These are phyloP conservation scores for Agrotis ipsilon DNA, from an alignment of 2,888 invertebrate genomes.

Conservation along the genomic window DNA sequence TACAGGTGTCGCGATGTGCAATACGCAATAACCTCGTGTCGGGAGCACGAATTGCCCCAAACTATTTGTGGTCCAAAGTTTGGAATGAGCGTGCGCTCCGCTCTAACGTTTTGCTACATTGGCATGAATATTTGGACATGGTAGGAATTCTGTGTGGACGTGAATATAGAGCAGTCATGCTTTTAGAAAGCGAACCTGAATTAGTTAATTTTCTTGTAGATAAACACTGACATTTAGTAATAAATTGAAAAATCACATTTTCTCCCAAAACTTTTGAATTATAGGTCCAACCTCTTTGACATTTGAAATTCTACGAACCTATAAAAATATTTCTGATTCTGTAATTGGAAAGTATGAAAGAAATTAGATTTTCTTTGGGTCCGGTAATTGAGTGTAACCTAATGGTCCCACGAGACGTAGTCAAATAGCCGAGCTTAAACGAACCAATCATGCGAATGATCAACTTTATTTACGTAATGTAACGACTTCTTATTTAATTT, in stretches of 20 bases:
- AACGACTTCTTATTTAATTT: constrained; percentile 26
- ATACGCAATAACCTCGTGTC: constrained; percentile 77
- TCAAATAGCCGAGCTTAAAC: constrained; percentile 55
- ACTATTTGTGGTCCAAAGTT: constrained; percentile 72
- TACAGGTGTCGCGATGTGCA: constrained; percentile 82
- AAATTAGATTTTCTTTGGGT: constrained; percentile 59
- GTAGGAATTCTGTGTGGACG: constrained; percentile 19
- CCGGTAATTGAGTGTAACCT: constrained; percentile 60
- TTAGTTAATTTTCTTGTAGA: too few species aligned
- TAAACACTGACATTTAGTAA: too few species aligned
- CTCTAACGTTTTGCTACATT: constrained; percentile 38
- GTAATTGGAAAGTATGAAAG: constrained; percentile 41
- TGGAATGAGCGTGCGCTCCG: constrained; percentile 53
- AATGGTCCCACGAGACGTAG: constrained; percentile 60
- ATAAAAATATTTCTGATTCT: constrained; percentile 29
- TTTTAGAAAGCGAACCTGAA: not conserved
- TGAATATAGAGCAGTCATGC: constrained; percentile 8
- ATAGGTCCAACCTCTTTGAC: not conserved
- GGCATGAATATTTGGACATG: constrained; percentile 37
- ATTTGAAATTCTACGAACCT: constrained; percentile 17
- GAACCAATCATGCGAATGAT: constrained; percentile 53
- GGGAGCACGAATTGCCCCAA: constrained; percentile 71
- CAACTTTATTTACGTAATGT: constrained; percentile 54
- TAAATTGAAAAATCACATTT: not conserved
- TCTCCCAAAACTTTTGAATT: not conserved